A percentile compares a stretch with the other conserved stretches of the same genome.
phyloP scores from a whole-genome alignment of 2,888 invertebrate genomes.

The Lepeophtheirus nordmannii region DNA sequence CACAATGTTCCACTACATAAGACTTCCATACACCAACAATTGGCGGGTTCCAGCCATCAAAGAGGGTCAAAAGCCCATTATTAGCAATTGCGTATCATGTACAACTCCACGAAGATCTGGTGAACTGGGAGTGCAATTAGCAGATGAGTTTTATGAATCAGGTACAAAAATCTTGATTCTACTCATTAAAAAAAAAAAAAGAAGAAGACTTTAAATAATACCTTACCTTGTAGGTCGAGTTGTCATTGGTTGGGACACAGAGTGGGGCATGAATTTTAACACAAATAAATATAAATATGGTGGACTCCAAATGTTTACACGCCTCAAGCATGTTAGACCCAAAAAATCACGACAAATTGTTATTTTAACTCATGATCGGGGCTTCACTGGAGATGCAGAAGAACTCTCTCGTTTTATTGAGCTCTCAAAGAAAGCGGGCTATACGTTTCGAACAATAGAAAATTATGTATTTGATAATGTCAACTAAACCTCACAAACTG shows the following conservation, averaged over 20 bases:
- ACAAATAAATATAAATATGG: constrained; percentile 18
- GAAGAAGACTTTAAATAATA: background rate
- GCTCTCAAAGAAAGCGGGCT: background rate
- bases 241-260: constrained; percentile 16
- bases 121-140: background rate
- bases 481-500: too few relatives aligned
- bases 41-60: constrained; percentile 17
- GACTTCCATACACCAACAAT: constrained; percentile 19
- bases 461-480: background rate
- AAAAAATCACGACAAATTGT: background rate
- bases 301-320: background rate
- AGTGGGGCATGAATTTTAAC: constrained; percentile 14
- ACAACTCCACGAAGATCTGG: constrained; percentile 18
- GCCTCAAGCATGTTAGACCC: background rate
- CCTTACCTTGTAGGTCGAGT: background rate
- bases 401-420: background rate
- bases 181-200: background rate
- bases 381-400: background rate
- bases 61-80: background rate
- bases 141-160: background rate
- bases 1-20: constrained; percentile 13
- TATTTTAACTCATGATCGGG: background rate
- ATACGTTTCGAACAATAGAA: background rate
- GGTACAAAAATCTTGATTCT: background rate
- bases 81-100: constrained; percentile 9